phyloP scores from a whole-genome alignment of 2,797 vertebrate species.

The Helarctos malayanus region DNA sequence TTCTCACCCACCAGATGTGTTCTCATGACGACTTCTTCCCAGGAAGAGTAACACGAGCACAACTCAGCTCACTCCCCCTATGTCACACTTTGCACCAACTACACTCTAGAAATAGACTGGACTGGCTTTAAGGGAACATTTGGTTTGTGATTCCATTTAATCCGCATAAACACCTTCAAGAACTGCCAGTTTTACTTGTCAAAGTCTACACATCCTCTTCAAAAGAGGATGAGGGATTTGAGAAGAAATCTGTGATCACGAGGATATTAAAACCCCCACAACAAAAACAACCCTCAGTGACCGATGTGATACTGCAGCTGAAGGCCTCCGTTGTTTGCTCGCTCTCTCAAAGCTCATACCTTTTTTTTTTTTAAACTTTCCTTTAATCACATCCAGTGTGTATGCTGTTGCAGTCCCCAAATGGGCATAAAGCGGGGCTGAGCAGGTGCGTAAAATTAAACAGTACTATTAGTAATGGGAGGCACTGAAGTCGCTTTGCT shows the following conservation, averaged over 20 bases:
- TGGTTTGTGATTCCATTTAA: conserved; percentile 41
- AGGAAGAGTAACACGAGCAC: background rate
- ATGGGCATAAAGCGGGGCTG: conserved; percentile 66
- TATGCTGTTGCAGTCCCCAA: conserved; percentile 70
- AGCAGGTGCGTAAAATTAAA: conserved; percentile 84
- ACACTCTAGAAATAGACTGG: background rate
- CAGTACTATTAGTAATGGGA: conserved; percentile 75
- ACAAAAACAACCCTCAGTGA: conserved; percentile 1
- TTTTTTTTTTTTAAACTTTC: conserved; percentile 46
- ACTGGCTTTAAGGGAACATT: background rate
- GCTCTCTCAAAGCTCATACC: conserved; percentile 18
- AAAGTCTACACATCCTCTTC: conserved; percentile 26
- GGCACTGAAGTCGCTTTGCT: conserved; percentile 69
- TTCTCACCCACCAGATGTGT: background rate
- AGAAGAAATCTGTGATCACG: background rate
- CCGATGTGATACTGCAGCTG: background rate
- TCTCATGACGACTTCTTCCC: background rate
- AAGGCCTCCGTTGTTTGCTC: background rate
- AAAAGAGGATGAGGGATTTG: conserved; percentile 24
- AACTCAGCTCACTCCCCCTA: background rate
- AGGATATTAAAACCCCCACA: background rate
- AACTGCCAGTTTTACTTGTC: background rate
- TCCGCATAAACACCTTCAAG: conserved; percentile 21
- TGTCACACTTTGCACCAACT: background rate
- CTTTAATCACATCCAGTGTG: conserved; percentile 75